Base-by-base conservation (phyloP, 2,113 vertebrate species). In the Paraplagusia blochii region DNA sequence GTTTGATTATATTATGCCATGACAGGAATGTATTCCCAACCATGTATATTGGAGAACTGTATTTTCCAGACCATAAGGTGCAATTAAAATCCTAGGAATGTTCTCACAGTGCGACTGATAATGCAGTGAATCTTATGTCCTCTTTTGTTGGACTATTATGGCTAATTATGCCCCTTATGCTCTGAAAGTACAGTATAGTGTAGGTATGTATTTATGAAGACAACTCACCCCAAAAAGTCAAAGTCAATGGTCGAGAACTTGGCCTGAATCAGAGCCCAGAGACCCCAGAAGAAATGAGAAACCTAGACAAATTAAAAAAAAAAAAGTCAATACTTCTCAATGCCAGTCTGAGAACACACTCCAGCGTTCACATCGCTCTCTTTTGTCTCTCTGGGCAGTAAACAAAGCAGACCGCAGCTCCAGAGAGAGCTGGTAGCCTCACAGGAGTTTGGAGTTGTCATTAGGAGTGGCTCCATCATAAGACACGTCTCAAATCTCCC, bases 261-360 rank as follows among this genome's bases (percentile, higher is more conserved):
- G 67, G 96, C 93, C 89, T 99, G 97, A 88, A 99, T 99, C 71
- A 99, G 86, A 66, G 96, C 95, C 97, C 97, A 99, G 48, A 99
- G 78, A 42, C 95, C 97, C 97, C 96, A 99, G 78, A 98, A 95
- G 92, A 95, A 99, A 85, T 99, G 96, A 8, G 97, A 99, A 13
- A 95, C 97, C 97, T 99, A 63, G 39, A 86, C 63, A 83, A 66
- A n/a, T 42, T 39, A 46, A 48, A 14, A 13, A 29, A 52, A 39
- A 8, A 12, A 11, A 62, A 57, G 42, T 44, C 63, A 77, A 72
- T 2, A 29, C 22, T 16, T 53, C 52, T 69, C 11, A 57, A 69
- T 50, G 74, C 67, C 66, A 48, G n/a, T 1, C 62, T 78, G 58
- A 69, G 29, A 48, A 50, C 33, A 50, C 48, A 61, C 52, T 33